Evolutionary conservation across 2,888 invertebrate genomes (phyloP), one percentile per base, ranked within the genome.

Genomic region (Aphrophora alni): DNA sequence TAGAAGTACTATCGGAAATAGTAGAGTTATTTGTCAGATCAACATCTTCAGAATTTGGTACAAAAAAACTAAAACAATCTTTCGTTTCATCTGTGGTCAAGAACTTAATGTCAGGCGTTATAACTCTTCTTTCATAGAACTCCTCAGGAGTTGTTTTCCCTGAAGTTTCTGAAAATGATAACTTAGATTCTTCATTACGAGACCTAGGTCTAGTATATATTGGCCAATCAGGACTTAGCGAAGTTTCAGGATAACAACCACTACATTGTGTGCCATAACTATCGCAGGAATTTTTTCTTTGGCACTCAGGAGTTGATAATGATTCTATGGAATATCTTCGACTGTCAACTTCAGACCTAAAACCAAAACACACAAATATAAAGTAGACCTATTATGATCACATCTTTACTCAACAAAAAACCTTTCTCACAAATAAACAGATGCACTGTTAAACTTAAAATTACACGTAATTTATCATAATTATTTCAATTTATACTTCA

Each of bases 251-350:
- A 38, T 38, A 70, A 70, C 77, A 77, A 38, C 77, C 81, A 21
- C 77, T 74, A 51, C 78, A 77, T 14, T 78, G 77, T 14, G 70
- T 21, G 12, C 75, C 81, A 0, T 74, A 28, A 33, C 81, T 81
- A n/a, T 75, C 81, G 5, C 70, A 73, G 24, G 81, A 81, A 24
- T 73, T 78, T 59, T 69, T 51, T 38, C 81, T 72, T 27, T 75
- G n/a, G 17, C 44, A 70, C 24, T 80, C 75, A 8, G 75, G 75
- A 0, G 75, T 69, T 5, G 75, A 25, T n/a, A 26, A n/a, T 21
- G 81, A 77, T 24, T 77, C 77, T 17, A 38, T 75, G 14, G 81
- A 81, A 44, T 70, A 75, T 78, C 81, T 74, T 73, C 81, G 25
- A 25, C 38, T 4, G 14, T 59, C 5, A n/a, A 21, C 14, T 3